Evolutionary conservation across 2,113 vertebrate genomes (phyloP).

Genomic region (Plotosus lineatus): DNA sequence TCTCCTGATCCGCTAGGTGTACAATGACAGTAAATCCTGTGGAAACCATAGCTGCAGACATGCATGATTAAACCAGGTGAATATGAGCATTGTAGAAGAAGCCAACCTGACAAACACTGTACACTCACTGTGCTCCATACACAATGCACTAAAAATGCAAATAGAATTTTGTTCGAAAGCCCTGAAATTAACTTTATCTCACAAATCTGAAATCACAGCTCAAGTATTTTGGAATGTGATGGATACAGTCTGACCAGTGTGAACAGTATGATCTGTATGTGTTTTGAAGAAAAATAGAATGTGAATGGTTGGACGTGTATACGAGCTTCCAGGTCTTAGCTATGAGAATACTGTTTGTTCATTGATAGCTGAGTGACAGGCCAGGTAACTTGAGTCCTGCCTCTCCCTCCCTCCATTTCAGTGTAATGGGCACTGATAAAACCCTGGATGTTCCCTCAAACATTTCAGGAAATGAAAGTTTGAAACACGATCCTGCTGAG

Average conservation of each 20-base stretch:
- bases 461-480: slow-evolving; percentile 63
- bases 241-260: not conserved
- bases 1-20: not conserved
- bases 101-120: slow-evolving; percentile 12
- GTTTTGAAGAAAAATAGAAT: not conserved
- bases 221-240: not conserved
- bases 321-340: slow-evolving; percentile 22
- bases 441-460: slow-evolving; percentile 61
- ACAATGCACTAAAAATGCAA: not conserved
- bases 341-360: slow-evolving; percentile 53
- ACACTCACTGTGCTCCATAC: not conserved
- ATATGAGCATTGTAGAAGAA: slow-evolving; percentile 45
- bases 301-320: not conserved
- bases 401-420: slow-evolving; percentile 38
- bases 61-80: slow-evolving; percentile 44
- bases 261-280: not conserved
- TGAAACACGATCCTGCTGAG: slow-evolving; percentile 54
- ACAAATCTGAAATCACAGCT: not conserved
- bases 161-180: slow-evolving; percentile 2
- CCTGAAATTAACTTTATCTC: not conserved
- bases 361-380: slow-evolving; percentile 53
- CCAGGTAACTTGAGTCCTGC: slow-evolving; percentile 53
- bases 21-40: slow-evolving; percentile 27
- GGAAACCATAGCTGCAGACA: slow-evolving; percentile 35
- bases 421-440: slow-evolving; percentile 57